phyloP scores from a whole-genome alignment of 2,888 invertebrate species.

The Ferrisia virgata region DNA sequence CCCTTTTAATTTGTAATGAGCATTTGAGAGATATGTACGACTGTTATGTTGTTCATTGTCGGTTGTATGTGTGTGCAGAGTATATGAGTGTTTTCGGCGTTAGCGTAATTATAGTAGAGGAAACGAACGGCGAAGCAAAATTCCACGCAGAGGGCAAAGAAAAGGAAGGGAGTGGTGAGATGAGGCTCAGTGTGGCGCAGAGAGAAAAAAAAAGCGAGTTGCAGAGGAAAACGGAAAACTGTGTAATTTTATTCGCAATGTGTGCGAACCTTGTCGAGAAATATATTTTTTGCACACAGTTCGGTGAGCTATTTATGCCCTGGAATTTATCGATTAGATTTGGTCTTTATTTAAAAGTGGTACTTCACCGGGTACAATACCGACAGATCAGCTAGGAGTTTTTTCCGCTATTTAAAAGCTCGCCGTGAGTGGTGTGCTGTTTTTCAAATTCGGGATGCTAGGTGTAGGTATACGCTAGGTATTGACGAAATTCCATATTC shows the following conservation, averaged over 20 bases:
- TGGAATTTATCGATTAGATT: constrained; percentile 38
- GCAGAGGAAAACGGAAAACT: background rate
- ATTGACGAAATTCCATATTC: background rate
- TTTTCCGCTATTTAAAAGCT: constrained; percentile 17
- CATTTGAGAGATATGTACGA: too few species aligned
- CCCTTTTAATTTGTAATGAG: too few species aligned
- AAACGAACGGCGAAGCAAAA: background rate
- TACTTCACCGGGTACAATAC: background rate
- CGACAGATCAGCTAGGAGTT: constrained; percentile 15
- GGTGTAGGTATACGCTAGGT: background rate
- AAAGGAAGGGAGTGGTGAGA: background rate
- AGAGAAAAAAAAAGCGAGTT: background rate
- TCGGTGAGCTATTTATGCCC: constrained; percentile 32
- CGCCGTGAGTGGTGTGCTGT: background rate
- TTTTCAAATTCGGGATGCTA: background rate
- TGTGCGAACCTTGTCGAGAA: background rate
- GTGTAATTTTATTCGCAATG: constrained; percentile 8
- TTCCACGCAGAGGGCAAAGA: background rate
- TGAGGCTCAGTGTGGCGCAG: background rate
- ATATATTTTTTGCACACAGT: constrained; percentile 30
- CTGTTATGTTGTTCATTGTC: too few species aligned
- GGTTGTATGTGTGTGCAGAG: too few species aligned
- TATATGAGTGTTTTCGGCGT: too few species aligned
- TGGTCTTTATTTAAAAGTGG: constrained; percentile 18
- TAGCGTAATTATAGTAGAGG: too few species aligned